A percentile compares a stretch with the other conserved stretches of the same genome.
phyloP scores from a whole-genome alignment of 2,888 invertebrate genomes.

The Drosophila paucipuncta region DNA sequence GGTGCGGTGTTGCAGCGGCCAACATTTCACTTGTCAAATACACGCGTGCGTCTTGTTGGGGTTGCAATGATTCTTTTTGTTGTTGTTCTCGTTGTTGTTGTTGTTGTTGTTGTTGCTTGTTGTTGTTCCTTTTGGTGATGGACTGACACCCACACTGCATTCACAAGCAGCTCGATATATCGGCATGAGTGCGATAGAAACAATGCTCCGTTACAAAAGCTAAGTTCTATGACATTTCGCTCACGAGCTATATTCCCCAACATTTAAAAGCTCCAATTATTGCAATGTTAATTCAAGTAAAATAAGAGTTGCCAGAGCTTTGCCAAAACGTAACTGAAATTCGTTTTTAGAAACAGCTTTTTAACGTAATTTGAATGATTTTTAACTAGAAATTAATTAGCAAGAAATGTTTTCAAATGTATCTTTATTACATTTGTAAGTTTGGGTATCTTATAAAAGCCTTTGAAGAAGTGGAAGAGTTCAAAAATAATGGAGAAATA shows the following conservation, averaged over 20 bases:
- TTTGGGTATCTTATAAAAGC: too few relatives aligned
- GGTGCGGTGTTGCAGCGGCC: conserved; percentile 11
- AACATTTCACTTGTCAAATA: conserved; percentile 23
- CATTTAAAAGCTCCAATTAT: not conserved
- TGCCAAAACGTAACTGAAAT: not conserved
- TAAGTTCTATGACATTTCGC: not conserved
- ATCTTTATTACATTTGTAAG: not conserved
- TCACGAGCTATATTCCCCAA: not conserved
- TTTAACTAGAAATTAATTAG: not conserved
- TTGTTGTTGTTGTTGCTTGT: not conserved
- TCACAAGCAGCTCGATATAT: conserved; percentile 20
- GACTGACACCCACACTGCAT: not conserved
- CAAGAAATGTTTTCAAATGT: not conserved
- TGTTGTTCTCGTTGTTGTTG: conserved; percentile 1
- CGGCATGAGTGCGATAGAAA: not conserved
- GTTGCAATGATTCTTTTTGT: conserved; percentile 12
- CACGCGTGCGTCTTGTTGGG: conserved; percentile 27
- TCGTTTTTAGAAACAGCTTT: not conserved
- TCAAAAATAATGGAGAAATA: too few relatives aligned
- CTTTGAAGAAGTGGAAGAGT: too few relatives aligned
- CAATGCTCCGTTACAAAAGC: conserved; percentile 22
- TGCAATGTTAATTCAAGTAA: not conserved
- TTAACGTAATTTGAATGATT: not conserved
- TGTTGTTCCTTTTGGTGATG: conserved; percentile 11
- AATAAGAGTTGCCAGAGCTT: not conserved